Evolutionary conservation across 2,888 invertebrate genomes (phyloP), one percentile per base, ranked within the genome.

Genomic region (Oligia fasciuncula): DNA sequence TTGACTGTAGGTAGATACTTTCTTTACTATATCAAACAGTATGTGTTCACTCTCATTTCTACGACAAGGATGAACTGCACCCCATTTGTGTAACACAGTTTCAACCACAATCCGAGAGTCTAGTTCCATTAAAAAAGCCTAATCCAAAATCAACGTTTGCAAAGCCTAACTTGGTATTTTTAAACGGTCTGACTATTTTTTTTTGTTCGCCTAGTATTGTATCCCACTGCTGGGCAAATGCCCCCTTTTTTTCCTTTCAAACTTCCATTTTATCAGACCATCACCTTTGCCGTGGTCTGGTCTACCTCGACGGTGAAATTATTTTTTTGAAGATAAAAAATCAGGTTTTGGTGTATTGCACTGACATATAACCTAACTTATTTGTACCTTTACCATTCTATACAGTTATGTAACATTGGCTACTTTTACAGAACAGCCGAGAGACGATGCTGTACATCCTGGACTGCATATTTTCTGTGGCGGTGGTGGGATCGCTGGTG

Each of bases 391-490:
- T 13, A 29, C 29, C 62, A 63, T 29, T 63, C 0, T 43, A 43
- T 67, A n/a, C 35, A 75, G 54, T 54, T 49, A 86, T 84, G 74
- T 91, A 88, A 91, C 79, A 54, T 11, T 40, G 51, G 29, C 29
- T 83, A 75, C 93, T 89, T 91, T 89, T 97, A 90, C 97, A 98
- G 98, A 98, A 97, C 91, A 97, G 97, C 90, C 97, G 97, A 92
- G 98, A 98, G 93, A 97, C 98, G 81, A 97, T 97, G 35, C 96
- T 98, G 80, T 98, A 98, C 95, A 97, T 98, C 84, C 95, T 98
- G 93, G 99, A 99, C 97, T 98, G 98, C 93, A 96, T 98, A 81
- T 98, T 99, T 96, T 98, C 99, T 17, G 98, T 99, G 85, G 97
- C 98, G 49, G 97, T 99, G 79, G 98, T 99, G 87, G 98, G 99